A percentile compares a stretch with the other conserved stretches of the same genome.
These are phyloP conservation scores for Chrysolophus pictus DNA, from an alignment of 2,797 vertebrate genomes.

Conservation along the genomic window DNA sequence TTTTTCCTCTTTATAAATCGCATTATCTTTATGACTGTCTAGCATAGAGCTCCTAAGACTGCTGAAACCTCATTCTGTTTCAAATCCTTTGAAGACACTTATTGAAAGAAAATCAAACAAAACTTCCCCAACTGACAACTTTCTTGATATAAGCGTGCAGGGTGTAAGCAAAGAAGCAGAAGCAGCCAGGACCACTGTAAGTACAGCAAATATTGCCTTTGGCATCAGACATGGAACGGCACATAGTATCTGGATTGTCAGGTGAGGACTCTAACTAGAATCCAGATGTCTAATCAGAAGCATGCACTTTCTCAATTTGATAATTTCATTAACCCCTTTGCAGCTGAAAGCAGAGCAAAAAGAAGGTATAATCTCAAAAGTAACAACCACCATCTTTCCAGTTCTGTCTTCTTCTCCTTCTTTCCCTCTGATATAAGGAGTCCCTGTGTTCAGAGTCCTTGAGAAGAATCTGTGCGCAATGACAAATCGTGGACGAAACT, in stretches of 20 bases:
- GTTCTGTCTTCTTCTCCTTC: not conserved
- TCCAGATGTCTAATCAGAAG: not conserved
- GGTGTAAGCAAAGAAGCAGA: not conserved
- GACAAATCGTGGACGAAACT: not conserved
- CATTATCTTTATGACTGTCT: not conserved
- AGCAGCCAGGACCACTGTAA: not conserved
- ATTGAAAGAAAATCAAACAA: not conserved
- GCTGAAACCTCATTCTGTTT: not conserved
- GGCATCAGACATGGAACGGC: not conserved
- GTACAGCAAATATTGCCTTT: not conserved
- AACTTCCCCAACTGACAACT: rapidly evolving
- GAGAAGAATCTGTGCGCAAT: not conserved
- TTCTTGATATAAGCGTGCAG: not conserved
- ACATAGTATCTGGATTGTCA: not conserved
- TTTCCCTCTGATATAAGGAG: not conserved
- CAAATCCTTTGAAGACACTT: not conserved
- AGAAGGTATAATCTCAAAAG: not conserved
- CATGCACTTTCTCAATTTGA: not conserved
- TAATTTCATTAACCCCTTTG: not conserved
- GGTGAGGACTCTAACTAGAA: not conserved
- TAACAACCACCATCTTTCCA: not conserved
- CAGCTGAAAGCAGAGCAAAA: not conserved
- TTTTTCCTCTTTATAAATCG: not conserved
- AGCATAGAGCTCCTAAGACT: not conserved
- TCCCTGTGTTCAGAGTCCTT: rapidly evolving